A percentile compares a stretch with the other conserved stretches of the same genome.
Conservation (phyloP, 2,888 invertebrate species). For the Drosophila ustulata region DNA sequence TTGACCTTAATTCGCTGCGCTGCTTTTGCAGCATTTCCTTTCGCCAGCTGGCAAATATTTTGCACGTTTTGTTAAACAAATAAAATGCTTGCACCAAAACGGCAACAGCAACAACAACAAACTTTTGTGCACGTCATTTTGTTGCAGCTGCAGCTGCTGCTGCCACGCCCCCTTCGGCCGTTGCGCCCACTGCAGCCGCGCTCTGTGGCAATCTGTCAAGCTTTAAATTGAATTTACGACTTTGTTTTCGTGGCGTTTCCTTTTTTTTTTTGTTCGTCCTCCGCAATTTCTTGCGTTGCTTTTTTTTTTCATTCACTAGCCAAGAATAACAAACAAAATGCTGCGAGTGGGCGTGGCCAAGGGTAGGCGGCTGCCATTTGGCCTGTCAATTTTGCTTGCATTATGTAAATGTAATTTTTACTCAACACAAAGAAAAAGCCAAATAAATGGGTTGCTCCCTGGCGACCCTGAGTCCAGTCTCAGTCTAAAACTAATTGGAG, state of each 20-base stretch:
- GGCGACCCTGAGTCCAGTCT: background rate
- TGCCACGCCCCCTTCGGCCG: conserved; percentile 22
- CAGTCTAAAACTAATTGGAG: conserved; percentile 12
- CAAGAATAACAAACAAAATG: conserved; percentile 61
- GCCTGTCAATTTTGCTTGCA: conserved; percentile 73
- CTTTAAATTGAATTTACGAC: conserved; percentile 83
- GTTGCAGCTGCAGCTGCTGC: conserved; percentile 40
- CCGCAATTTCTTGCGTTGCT: conserved; percentile 58
- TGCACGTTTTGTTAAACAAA: conserved; percentile 30
- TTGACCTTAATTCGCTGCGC: conserved; percentile 69
- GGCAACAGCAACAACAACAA: conserved; percentile 7
- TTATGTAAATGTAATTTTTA: conserved; percentile 78
- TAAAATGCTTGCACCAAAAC: conserved; percentile 9
- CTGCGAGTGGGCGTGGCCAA: background rate
- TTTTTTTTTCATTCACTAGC: conserved; percentile 59
- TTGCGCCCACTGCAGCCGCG: conserved; percentile 54
- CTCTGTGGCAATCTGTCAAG: conserved; percentile 82
- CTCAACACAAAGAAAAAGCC: conserved; percentile 27
- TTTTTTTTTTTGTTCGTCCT: conserved; percentile 55
- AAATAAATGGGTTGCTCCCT: background rate
- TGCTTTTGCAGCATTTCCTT: conserved; percentile 1
- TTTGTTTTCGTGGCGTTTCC: conserved; percentile 78
- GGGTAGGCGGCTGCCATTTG: conserved; percentile 34
- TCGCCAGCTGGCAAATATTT: conserved; percentile 56
- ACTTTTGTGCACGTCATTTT: conserved; percentile 57